Evolutionary conservation across 2,888 invertebrate genomes (phyloP), one percentile per base, ranked within the genome.

Genomic region (Magallana nippona): DNA sequence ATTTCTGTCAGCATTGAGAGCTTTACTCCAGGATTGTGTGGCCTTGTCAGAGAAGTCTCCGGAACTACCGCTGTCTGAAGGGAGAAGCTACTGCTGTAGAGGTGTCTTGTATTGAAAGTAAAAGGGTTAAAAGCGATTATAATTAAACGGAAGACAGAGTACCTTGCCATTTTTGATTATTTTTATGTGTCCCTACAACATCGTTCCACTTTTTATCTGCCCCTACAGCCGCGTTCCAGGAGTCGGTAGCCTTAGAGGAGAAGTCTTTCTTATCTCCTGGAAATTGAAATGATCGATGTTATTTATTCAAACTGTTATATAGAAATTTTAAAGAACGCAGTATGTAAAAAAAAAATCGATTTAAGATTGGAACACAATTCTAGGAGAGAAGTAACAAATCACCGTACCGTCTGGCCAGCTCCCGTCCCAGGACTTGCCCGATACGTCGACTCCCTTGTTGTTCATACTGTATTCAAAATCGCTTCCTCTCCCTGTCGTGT

Each of bases 221-320:
- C 11, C 71, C 71, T 71, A 78, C 55, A 2, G 78, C 78, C 13
- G 78, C 17, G n/a, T 78, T 78, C 78, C 78, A 78, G 13, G 78
- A 78, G 10, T 78, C 78, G 15, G 55, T 78, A 1, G 78, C 78
- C 55, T 78, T 55, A 13, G 19, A 19, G 5, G 78, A 78, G 17
- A 78, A 78, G 3, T 78, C 78, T 78, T 55, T 44, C 2, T 22
- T n/a, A 78, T 55, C 78, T 17, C 78, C 78, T 78, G n/a, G 2
- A 55, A 78, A 15, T 55, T 11, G 5, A 13, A 78, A n/a, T 55
- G 10, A 19, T 22, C 15, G 0, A 71, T 27, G 44, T 44, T 44
- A 44, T 44, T 44, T 44, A 8, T 8, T 44, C 8, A 44, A 44
- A 44, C 3, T 44, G 8, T 44, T 27, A 8, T 8, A 44, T 44